Percentiles rank a stretch among this genome's conserved stretches.
These are phyloP conservation scores for Prochilodus magdalenae DNA, from an alignment of 2,113 vertebrate species.

Conservation along the genomic window DNA sequence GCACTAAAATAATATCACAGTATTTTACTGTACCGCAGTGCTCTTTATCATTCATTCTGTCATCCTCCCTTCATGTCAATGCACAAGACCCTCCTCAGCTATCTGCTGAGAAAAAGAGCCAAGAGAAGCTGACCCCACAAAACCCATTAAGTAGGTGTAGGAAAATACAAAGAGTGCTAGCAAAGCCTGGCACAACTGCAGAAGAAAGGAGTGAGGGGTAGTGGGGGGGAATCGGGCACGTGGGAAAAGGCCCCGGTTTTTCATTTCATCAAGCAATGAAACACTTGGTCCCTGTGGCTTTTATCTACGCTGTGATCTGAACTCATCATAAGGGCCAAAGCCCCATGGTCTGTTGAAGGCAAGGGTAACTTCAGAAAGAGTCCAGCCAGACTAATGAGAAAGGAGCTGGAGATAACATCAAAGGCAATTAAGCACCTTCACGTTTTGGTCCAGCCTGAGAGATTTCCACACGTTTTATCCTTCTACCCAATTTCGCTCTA, in stretches of 20 bases:
- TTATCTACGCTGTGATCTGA: slow-evolving; percentile 39
- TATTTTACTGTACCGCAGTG: not conserved
- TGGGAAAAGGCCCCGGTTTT: slow-evolving; percentile 36
- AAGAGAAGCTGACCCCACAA: slow-evolving; percentile 3
- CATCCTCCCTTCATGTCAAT: not conserved
- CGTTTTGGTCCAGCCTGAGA: slow-evolving; percentile 16
- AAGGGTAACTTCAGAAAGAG: slow-evolving; percentile 32
- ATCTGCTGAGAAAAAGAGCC: slow-evolving; percentile 10
- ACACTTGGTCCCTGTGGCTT: slow-evolving; percentile 30
- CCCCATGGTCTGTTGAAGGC: slow-evolving; percentile 8
- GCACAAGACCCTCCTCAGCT: not conserved
- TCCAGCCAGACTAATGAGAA: slow-evolving; percentile 38
- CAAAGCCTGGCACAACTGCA: not conserved
- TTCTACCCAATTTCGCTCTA: not conserved
- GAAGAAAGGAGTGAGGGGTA: not conserved
- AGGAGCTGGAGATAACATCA: slow-evolving; percentile 26
- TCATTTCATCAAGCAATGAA: slow-evolving; percentile 47
- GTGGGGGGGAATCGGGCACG: slow-evolving; percentile 19
- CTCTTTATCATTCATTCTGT: not conserved
- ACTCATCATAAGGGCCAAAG: slow-evolving; percentile 34
- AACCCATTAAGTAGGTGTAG: slow-evolving; percentile 24
- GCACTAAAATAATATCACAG: no score
- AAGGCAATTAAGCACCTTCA: slow-evolving; percentile 42
- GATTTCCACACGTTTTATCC: not conserved
- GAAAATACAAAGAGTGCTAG: slow-evolving; percentile 25